Evolutionary conservation across 2,888 invertebrate genomes (phyloP), one percentile per base, ranked within the genome.

Genomic region (Scaptomyza polygonia): DNA sequence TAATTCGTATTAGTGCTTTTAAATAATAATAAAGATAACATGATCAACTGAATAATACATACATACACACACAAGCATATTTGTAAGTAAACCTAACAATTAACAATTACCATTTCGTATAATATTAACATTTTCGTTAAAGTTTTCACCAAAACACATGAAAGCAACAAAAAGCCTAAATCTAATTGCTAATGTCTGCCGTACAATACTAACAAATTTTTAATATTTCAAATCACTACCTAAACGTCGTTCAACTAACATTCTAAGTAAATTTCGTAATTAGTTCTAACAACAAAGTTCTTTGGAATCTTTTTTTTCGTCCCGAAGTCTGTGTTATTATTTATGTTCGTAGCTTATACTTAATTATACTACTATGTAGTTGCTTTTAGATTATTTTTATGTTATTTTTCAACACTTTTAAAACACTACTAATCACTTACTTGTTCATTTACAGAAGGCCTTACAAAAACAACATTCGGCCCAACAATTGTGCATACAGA

Each of bases 71-170:
- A 67, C 69, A 75, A 80, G 66, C 75, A 77, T 84, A 81, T 85
- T 86, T 86, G 84, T 86, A 80, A 86, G 86, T 86, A 88, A 86
- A 81, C 47, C 64, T 56, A 80, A 78, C 51, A 73, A 73, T 80
- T 72, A 72, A 65, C 56, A 63, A 53, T 55, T 61, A 53, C 27
- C 42, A 55, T 61, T 39, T 34, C 48, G 48, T 34, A 52, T 63
- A 54, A 57, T 21, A 73, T 65, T 72, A 32, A 25, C 53, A 82
- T 81, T 77, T 77, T 74, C 68, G 53, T 83, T 80, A 25, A 67
- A 62, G 49, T 66, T 82, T 62, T 66, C 53, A 66, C 66, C 71
- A 77, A 25, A 25, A 70, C 55, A 65, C 62, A 48, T 56, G 11
- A 34, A 63, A 76, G 71, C 77, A 79, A 79, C 68, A 77, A 77